Percentiles rank a stretch among this genome's conserved stretches.
Conservation (phyloP, 2,113 vertebrate species). For the Oreochromis tanganicae region DNA sequence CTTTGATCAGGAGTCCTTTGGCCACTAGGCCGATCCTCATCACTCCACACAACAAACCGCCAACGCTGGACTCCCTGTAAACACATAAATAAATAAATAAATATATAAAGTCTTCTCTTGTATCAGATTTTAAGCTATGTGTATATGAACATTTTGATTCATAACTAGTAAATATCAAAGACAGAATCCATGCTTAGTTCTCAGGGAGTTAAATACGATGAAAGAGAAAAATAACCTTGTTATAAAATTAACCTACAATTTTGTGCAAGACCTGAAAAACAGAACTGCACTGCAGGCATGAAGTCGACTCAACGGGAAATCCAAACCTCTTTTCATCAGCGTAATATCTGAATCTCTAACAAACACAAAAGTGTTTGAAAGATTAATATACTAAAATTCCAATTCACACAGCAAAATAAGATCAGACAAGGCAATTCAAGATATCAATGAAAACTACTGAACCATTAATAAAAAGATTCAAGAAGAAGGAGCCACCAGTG, state of each 20-base stretch:
- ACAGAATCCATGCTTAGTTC: not conserved
- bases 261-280: not conserved
- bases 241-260: not conserved
- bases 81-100: not conserved
- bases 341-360: not conserved
- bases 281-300: not conserved
- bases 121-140: not conserved
- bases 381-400: not conserved
- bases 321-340: not conserved
- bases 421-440: slow-evolving; percentile 3
- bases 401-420: slow-evolving; percentile 6
- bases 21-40: slow-evolving; percentile 96
- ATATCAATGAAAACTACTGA: slow-evolving; percentile 3
- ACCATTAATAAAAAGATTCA: slow-evolving; percentile 11
- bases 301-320: not conserved
- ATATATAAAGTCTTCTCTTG: not conserved
- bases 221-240: not conserved
- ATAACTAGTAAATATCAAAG: not conserved
- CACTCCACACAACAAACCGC: slow-evolving; percentile 90
- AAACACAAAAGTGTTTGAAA: too few species aligned
- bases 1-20: slow-evolving; percentile 97
- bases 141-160: not conserved
- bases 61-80: slow-evolving; percentile 82
- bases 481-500: not conserved
- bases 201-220: not conserved